Conservation (phyloP, 2,797 vertebrate genomes). For the Sarcoramphus papa region DNA sequence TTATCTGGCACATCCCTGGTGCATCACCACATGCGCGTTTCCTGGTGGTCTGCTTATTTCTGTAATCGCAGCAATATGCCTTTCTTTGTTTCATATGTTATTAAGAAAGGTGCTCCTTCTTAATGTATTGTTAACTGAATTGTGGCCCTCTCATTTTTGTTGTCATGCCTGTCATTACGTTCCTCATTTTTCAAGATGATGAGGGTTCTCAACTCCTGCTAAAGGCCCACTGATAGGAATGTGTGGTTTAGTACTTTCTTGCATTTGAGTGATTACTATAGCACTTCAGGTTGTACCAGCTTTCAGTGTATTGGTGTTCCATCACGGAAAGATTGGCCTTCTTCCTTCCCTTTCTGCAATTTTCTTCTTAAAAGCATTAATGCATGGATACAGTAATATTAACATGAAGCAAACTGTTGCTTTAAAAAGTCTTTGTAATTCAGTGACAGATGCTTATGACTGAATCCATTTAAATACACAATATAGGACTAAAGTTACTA, state of each 20-base stretch:
- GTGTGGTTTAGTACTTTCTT: not conserved
- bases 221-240: not conserved
- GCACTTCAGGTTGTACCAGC: not conserved
- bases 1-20: not conserved
- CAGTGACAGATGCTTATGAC: not conserved
- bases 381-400: not conserved
- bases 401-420: not conserved
- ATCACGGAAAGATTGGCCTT: not conserved
- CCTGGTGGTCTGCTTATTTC: not conserved
- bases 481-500: not conserved
- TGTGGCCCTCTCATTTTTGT: not conserved
- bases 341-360: not conserved
- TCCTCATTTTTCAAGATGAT: not conserved
- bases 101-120: not conserved
- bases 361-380: not conserved
- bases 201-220: not conserved
- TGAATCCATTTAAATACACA: slow-evolving; percentile 12
- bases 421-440: not conserved
- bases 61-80: not conserved
- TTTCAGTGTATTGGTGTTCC: not conserved
- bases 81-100: not conserved
- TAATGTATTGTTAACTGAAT: not conserved
- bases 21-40: fast-evolving
- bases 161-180: not conserved
- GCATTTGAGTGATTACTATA: not conserved